Base-by-base conservation (phyloP, 2,113 vertebrate species). In the Sarotherodon lohbergeri region DNA sequence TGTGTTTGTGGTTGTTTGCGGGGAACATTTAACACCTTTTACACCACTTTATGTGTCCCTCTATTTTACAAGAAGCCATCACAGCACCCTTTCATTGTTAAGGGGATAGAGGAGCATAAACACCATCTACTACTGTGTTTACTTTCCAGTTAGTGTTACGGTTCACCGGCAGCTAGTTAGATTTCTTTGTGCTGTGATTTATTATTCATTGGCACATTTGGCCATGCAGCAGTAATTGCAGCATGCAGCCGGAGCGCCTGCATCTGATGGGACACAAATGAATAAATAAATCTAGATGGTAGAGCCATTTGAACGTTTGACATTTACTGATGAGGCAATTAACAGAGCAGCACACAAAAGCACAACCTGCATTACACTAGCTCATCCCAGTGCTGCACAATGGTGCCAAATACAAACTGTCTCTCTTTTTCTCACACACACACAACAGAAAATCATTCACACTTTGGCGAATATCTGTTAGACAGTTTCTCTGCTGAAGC, bases 261-360 rank as follows among this genome's bases (percentile, higher is more conserved):
- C 91, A 88, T 95, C 92, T 91, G 92, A 95, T 92, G 86, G 90
- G 73, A 87, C 93, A 81, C 94, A 94, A 94, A 95, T 92, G 81
- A 92, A 94, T 91, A 88, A 95, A 96, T 95, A 94, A 95, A 95
- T 94, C 81, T 88, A 81, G 88, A 92, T 83, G 79, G 88, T 39
- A 34, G 52, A 82, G 86, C 91, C 86, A 90, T 95, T 95, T 95
- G 87, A 93, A 95, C 80, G 52, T 92, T 95, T 95, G 95, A 93
- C 95, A 95, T 95, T 95, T 95, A 95, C 94, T 95, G 94, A 96
- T 95, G 95, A 94, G 90, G 94, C 93, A 95, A 95, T 96, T 95
- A 96, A 92, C 93, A 90, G 79, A 93, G 92, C 82, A 80, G 88
- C 48, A 9, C 84, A 81, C 89, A 93, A 88, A 91, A 27, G 24